Evolutionary conservation across 2,888 invertebrate genomes (phyloP), one percentile per base, ranked within the genome.

Genomic region (Corbicula japonica): DNA sequence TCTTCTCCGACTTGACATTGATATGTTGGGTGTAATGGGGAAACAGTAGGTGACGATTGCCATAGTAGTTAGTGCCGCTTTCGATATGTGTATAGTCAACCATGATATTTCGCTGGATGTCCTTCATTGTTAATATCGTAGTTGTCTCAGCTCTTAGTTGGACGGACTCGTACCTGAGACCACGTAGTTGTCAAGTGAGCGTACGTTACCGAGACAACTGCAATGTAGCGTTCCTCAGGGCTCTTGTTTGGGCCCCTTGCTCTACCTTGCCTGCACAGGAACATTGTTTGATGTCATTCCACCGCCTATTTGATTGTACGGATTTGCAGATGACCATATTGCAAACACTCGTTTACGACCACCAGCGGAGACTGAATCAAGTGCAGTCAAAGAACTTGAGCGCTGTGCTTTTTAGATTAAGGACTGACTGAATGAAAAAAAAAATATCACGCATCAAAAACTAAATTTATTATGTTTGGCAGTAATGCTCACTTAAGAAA

Each of bases 211-310:
- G 28, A 38, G 56, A 32, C 15, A 46, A 1, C 26, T 62, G 1
- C 4, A 54, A n/a, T 72, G 72, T 44, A 72, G 63, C 21, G 60
- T 79, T 23, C 60, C 69, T 4, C 73, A 78, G 21, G 69, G 73
- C 10, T 69, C 62, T 28, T 78, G 69, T 60, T 38, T 78, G 10
- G 63, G 73, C 41, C 73, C 58, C 21, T 78, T 69, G 69, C 35
- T 74, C 2, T 78, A 74, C 44, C 52, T 78, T 18, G 62, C 78
- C 2, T 73, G 74, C 44, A 52, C 65, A 21, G 69, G 73, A 32
- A 74, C 74, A 8, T 15, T 78, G 4, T 72, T 72, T 72, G 66
- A 77, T 23, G 56, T 62, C 12, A 62, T 72, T 8, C 61, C 71
- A 34, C 66, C 66, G 46, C 54, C 66, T 5, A 60, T 61, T 10